phyloP scores from a whole-genome alignment of 2,888 invertebrate genomes.

The Dicranocentrus wangi region DNA sequence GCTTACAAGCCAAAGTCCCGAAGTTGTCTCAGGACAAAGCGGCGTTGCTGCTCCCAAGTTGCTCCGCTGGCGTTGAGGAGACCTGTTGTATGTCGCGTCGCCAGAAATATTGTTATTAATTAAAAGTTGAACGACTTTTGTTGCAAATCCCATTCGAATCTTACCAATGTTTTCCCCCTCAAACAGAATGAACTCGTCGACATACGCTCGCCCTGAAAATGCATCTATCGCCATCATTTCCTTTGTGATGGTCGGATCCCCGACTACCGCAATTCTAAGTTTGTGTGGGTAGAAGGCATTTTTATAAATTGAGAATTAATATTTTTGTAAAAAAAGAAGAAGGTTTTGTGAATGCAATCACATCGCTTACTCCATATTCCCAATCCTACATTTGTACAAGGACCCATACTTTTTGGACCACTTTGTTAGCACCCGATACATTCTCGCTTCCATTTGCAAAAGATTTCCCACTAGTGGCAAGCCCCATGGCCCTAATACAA shows the following conservation, averaged over 20 bases:
- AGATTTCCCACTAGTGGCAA: slow-evolving; percentile 38
- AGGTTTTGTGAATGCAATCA: no score
- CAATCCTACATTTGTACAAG: slow-evolving; percentile 9
- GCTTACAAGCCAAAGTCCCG: slow-evolving; percentile 45
- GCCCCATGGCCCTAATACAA: slow-evolving; percentile 35
- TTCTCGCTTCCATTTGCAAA: slow-evolving; percentile 13
- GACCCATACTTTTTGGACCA: slow-evolving; percentile 51
- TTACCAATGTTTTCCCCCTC: slow-evolving; percentile 49
- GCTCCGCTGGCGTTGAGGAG: slow-evolving; percentile 27
- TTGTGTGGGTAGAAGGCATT: no score
- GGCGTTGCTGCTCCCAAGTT: slow-evolving; percentile 37
- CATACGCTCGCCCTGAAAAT: slow-evolving; percentile 41
- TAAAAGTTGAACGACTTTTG: not conserved
- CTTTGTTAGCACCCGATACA: slow-evolving; percentile 24
- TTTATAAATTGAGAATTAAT: no score
- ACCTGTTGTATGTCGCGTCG: slow-evolving; percentile 15
- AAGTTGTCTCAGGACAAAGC: slow-evolving; percentile 50
- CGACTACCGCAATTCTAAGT: slow-evolving; percentile 8
- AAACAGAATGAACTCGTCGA: slow-evolving; percentile 41
- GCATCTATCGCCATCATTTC: slow-evolving; percentile 55
- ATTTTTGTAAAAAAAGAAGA: no score
- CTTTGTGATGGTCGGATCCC: slow-evolving; percentile 42
- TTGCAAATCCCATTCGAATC: not conserved
- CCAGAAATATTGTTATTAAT: no score
- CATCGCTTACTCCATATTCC: not conserved